Base-by-base conservation (phyloP, 2,797 vertebrate species). In the Karalla daura region DNA sequence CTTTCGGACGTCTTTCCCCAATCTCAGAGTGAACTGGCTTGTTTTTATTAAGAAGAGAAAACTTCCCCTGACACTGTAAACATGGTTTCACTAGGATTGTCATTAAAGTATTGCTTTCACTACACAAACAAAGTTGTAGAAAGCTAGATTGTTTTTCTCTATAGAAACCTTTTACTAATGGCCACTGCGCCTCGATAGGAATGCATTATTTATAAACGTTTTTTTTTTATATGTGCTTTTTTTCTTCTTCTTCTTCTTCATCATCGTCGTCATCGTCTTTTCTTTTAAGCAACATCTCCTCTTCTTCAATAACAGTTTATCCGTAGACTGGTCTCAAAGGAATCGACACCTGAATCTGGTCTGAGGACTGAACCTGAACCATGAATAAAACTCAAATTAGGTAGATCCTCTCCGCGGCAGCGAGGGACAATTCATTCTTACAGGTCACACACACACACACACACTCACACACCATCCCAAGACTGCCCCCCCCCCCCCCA, bases 21-120 rank as follows among this genome's bases (percentile, higher is more conserved):
- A 73, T 55, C 70, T 63, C 62, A 17, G 56, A 72, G 59, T 33
- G 21, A 81, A 83, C 82, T 68, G 80, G 80, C 85, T 87, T 80
- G 33, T 81, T 74, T 30, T 76, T 86, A 74, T 59, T 50, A 84
- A 80, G 69, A n/a, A 83, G 80, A 82, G 52, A 85, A 84, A 86
- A 84, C 79, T 65, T 83, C 81, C 87, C 86, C 85, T 80, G 70
- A 87, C 89, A 90, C 91, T 95, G 94, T 95, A 95, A 95, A 95
- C 94, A 95, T 92, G 90, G 80, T 91, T 92, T 93, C 90, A 91
- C 89, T 89, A 92, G 85, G 94, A 95, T 95, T 95, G 94, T 95
- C 94, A 67, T 90, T 87, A 86, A 78, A 90, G 90, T 94, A 93
- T 94, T 93, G 91, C 93, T 93, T 94, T 93, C 92, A 88, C 86